Evolutionary conservation across 1,140 invertebrate species (phyloP).

Genomic region (Eumeta japonica): DNA sequence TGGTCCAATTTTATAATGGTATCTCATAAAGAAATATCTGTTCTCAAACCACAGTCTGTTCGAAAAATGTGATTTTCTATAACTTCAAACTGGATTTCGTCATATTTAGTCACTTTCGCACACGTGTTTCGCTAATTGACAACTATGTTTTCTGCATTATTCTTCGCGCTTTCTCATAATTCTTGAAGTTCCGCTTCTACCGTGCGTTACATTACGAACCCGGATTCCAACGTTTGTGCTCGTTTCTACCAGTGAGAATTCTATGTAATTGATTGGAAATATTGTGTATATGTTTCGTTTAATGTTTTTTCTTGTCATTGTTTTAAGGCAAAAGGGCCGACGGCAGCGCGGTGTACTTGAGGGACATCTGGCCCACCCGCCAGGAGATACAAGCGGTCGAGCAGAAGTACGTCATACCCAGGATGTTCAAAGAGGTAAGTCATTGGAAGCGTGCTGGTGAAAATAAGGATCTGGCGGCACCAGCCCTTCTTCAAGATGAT

Average conservation of each 20-base stretch:
- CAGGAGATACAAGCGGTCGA: constrained; percentile 89
- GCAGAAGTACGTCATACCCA: constrained; percentile 85
- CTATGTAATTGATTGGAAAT: no score
- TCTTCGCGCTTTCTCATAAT: no score
- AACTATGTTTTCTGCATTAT: no score
- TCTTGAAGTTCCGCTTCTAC: background rate
- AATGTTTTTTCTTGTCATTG: background rate
- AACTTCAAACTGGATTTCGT: no score
- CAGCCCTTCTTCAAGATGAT: no score
- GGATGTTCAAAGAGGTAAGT: constrained; percentile 93
- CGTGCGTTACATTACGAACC: background rate
- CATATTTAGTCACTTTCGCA: no score
- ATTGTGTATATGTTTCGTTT: background rate
- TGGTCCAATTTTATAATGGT: no score
- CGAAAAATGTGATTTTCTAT: no score
- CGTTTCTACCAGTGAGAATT: background rate
- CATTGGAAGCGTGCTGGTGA: background rate
- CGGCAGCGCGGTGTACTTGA: constrained; percentile 77
- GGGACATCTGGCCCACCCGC: constrained; percentile 95
- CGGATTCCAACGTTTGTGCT: background rate
- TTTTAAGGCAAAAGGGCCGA: constrained; percentile 64
- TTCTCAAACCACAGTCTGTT: no score
- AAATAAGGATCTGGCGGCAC: no score
- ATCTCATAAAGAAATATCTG: no score
- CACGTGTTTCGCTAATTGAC: no score